Conservation (phyloP, 2,888 invertebrate genomes). For the Ypsolopha sequella region DNA sequence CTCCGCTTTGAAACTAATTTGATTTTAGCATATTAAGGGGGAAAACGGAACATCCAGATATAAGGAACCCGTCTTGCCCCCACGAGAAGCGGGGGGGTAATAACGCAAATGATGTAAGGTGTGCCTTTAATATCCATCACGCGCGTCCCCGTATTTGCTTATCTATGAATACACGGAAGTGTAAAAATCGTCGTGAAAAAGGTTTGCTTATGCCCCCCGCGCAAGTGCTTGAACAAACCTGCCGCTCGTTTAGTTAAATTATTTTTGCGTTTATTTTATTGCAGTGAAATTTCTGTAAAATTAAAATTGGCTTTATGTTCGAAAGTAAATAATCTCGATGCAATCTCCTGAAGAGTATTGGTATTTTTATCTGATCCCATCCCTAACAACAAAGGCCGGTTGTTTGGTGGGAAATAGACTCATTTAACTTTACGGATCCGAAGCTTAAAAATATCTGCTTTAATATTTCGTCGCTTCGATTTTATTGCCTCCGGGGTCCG, state of each 20-base stretch:
- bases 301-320: not conserved
- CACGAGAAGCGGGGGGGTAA: conserved; percentile 43
- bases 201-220: conserved; percentile 3
- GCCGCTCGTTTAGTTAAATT: too few relatives aligned
- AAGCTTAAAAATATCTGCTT: conserved; percentile 47
- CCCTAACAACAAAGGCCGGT: conserved; percentile 47
- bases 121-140: conserved; percentile 71
- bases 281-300: not conserved
- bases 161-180: conserved; percentile 68
- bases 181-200: conserved; percentile 64
- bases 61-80: conserved; percentile 59
- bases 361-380: conserved; percentile 51
- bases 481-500: conserved; percentile 52
- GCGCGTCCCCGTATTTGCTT: conserved; percentile 68
- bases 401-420: conserved; percentile 55
- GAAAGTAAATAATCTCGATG: not conserved
- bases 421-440: conserved; percentile 64
- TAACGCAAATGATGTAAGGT: conserved; percentile 71
- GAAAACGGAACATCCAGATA: conserved; percentile 48
- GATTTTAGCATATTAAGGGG: conserved; percentile 71
- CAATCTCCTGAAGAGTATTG: conserved; percentile 26
- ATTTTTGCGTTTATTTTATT: not conserved
- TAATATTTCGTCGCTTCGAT: conserved; percentile 55
- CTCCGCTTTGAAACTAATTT: conserved; percentile 68
- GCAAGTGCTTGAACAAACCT: not conserved